phyloP scores from a whole-genome alignment of 2,113 vertebrate genomes.

The Megalops atlanticus region DNA sequence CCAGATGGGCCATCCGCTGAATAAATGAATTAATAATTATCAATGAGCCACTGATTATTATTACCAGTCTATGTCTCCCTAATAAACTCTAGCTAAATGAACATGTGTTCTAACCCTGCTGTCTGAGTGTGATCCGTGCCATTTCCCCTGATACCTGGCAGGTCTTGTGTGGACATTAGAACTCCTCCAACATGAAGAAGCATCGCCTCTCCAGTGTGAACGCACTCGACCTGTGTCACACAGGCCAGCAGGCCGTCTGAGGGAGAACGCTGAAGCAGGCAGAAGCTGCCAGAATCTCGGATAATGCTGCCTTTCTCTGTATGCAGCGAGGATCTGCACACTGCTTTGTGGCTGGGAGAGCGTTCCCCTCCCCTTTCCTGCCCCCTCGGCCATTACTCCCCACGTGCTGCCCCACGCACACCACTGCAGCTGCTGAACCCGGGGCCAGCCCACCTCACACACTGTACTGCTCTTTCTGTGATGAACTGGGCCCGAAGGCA shows the following conservation, averaged over 20 bases:
- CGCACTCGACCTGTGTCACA: slow-evolving; percentile 34
- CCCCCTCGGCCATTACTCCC: neutral
- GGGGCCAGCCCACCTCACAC: slow-evolving; percentile 1
- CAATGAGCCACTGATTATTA: too few relatives aligned
- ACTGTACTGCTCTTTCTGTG: neutral
- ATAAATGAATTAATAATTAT: too few relatives aligned
- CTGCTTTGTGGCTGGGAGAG: slow-evolving; percentile 2
- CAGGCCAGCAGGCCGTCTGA: slow-evolving; percentile 43
- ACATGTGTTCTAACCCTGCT: too few relatives aligned
- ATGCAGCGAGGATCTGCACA: slow-evolving; percentile 29
- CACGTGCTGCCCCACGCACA: neutral
- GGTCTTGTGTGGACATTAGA: neutral
- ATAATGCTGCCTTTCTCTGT: slow-evolving; percentile 54
- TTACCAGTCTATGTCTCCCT: too few relatives aligned
- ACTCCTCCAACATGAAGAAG: neutral
- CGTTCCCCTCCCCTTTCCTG: slow-evolving; percentile 1
- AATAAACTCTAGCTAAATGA: too few relatives aligned
- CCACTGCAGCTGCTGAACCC: neutral
- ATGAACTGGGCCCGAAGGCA: neutral
- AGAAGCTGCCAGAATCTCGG: slow-evolving; percentile 32
- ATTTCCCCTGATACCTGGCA: neutral
- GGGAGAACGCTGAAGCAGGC: slow-evolving; percentile 43
- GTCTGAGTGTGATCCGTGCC: too few relatives aligned
- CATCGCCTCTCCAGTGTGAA: slow-evolving; percentile 21
- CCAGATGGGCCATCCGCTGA: too few relatives aligned